A percentile compares a stretch with the other conserved stretches of the same genome.
Conservation (phyloP, 1,140 invertebrate genomes). For the Drosophila nikananu region DNA sequence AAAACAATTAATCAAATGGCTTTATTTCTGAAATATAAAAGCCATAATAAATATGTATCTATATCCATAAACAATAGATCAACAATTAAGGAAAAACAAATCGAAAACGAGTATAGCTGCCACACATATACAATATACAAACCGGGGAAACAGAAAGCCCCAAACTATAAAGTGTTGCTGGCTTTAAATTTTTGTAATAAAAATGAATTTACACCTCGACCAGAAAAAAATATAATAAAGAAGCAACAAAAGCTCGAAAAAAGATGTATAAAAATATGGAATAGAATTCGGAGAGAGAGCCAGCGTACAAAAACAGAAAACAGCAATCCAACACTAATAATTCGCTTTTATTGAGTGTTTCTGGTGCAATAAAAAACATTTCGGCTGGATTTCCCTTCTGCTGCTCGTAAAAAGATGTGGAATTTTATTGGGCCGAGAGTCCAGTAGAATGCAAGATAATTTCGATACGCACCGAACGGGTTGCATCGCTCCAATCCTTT, state of each 20-base stretch:
- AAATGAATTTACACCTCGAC: conserved; percentile 65
- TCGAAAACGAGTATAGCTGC: conserved; percentile 4
- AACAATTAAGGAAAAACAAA: conserved; percentile 30
- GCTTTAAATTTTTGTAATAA: conserved; percentile 63
- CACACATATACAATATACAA: conserved; percentile 23
- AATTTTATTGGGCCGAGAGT: conserved; percentile 53
- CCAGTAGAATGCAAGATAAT: conserved; percentile 33
- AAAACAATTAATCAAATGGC: conserved; percentile 58
- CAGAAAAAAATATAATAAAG: conserved; percentile 10
- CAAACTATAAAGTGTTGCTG: conserved; percentile 32
- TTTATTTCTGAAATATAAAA: conserved; percentile 41
- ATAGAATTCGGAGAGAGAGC: conserved; percentile 11
- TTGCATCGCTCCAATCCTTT: conserved; percentile 37
- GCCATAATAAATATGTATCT: conserved; percentile 36
- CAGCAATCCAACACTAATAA: conserved; percentile 71
- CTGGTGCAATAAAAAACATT: conserved; percentile 79
- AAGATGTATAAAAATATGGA: conserved; percentile 28
- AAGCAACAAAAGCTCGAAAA: conserved; percentile 26
- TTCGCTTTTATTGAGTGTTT: conserved; percentile 84
- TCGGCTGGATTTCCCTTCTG: conserved; percentile 63
- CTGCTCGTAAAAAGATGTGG: conserved; percentile 66
- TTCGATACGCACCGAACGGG: conserved; percentile 33
- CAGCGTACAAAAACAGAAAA: conserved; percentile 35
- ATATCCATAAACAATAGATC: conserved; percentile 51
- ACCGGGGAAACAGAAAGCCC: conserved; percentile 12